Evolutionary conservation across 2,888 invertebrate species (phyloP).

Genomic region (Prionchulus punctatus): DNA sequence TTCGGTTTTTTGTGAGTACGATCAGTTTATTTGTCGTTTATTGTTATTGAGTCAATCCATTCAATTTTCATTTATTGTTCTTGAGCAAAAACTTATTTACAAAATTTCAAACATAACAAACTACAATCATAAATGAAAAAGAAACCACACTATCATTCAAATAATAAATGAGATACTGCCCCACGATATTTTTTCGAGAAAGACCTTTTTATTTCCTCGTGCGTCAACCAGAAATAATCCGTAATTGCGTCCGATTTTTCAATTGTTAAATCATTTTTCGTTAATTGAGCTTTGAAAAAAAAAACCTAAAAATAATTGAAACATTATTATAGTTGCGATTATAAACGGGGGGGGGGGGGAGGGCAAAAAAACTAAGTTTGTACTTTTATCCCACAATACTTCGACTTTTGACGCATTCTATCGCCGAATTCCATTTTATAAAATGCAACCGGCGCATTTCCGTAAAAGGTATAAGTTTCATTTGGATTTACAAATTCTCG

Average conservation of each 20-base stretch:
- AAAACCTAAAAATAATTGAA: background rate
- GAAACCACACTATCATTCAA: background rate
- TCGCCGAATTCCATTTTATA: background rate
- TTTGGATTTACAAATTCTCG: background rate
- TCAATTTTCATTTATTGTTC: too few species aligned
- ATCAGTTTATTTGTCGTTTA: too few species aligned
- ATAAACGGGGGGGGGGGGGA: background rate
- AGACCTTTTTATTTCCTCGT: background rate
- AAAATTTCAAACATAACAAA: too few species aligned
- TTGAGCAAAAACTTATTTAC: too few species aligned
- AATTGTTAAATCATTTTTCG: background rate
- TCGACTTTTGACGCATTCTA: background rate
- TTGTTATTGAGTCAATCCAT: too few species aligned
- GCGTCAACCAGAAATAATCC: background rate
- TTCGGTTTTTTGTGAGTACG: too few species aligned
- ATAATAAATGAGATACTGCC: background rate
- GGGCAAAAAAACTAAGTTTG: background rate
- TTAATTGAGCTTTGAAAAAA: constrained; percentile 1
- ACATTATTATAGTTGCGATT: background rate
- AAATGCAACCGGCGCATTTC: background rate
- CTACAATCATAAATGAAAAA: too few species aligned
- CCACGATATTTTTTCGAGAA: background rate
- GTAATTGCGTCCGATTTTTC: background rate
- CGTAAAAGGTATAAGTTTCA: background rate
- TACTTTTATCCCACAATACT: background rate